phyloP scores from a whole-genome alignment of 2,797 vertebrate species.

The Sus cebifrons region DNA sequence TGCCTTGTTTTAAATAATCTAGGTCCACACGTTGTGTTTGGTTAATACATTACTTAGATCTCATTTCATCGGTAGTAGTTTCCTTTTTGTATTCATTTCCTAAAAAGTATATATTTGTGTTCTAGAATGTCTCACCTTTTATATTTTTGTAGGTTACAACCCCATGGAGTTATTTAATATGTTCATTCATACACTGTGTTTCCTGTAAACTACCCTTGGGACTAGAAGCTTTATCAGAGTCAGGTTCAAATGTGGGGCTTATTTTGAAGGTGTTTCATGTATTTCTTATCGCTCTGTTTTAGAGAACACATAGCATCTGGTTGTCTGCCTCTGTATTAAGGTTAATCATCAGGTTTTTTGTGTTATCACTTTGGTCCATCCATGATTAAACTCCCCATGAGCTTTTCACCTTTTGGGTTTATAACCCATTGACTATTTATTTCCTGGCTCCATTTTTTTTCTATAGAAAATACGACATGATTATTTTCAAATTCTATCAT shows the following conservation, averaged over 20 bases:
- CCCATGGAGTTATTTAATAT: neutral
- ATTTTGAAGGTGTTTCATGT: neutral
- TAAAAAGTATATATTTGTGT: neutral
- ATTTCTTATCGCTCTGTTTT: neutral
- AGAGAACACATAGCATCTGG: neutral
- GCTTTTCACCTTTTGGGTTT: neutral
- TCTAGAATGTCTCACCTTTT: neutral
- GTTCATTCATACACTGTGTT: neutral
- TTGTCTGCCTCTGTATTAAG: neutral
- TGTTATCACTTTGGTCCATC: neutral
- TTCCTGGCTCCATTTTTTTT: neutral
- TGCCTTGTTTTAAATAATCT: neutral
- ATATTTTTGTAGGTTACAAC: neutral
- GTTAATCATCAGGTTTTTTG: neutral
- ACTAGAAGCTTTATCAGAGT: neutral
- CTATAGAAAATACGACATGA: neutral
- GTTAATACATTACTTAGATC: neutral
- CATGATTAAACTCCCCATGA: neutral
- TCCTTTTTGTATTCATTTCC: neutral
- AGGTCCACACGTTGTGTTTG: neutral
- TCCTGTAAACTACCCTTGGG: neutral
- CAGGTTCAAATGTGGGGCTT: neutral
- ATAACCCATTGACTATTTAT: constrained; percentile 47
- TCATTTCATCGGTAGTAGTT: neutral
- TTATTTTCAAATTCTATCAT: neutral